Percentiles rank a stretch among this genome's conserved stretches.
phyloP scores from a whole-genome alignment of 2,797 vertebrate genomes.

The Austrolebias charrua region DNA sequence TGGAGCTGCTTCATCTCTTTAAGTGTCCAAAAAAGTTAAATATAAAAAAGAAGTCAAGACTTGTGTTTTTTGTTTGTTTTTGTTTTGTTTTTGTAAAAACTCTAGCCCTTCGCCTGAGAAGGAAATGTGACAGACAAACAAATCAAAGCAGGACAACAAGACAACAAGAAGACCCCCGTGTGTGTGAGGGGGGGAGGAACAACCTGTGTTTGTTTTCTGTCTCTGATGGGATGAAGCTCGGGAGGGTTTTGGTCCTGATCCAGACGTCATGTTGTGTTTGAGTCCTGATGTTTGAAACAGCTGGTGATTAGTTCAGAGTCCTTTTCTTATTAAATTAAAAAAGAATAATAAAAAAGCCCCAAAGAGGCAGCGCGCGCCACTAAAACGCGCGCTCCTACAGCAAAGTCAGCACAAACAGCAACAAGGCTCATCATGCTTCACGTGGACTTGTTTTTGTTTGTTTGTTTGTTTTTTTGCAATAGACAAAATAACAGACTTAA shows the following conservation, averaged over 20 bases:
- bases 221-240: constrained; percentile 25
- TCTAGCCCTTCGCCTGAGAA: constrained; percentile 99
- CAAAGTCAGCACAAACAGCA: constrained; percentile 89
- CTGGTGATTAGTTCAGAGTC: constrained; percentile 93
- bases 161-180: constrained; percentile 82
- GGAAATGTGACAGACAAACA: constrained; percentile 85
- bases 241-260: constrained; percentile 99
- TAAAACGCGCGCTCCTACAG: constrained; percentile 90
- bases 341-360: constrained; percentile 63
- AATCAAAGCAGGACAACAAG: constrained; percentile 71
- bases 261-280: constrained; percentile 96
- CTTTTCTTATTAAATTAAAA: constrained; percentile 58
- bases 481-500: constrained; percentile 77
- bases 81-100: constrained; percentile 80
- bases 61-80: constrained; percentile 77
- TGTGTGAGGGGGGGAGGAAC: constrained; percentile 39
- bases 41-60: constrained; percentile 93
- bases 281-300: constrained; percentile 98
- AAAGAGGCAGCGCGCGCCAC: constrained; percentile 95
- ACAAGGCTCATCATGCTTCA: constrained; percentile 90
- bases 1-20: constrained; percentile 99
- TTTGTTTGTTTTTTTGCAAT: constrained; percentile 54
- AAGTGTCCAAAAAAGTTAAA: constrained; percentile 99
- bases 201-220: neutral
- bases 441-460: too few relatives aligned